Evolutionary conservation across 2,113 vertebrate species (phyloP).

Genomic region (Lucifuga dentata): DNA sequence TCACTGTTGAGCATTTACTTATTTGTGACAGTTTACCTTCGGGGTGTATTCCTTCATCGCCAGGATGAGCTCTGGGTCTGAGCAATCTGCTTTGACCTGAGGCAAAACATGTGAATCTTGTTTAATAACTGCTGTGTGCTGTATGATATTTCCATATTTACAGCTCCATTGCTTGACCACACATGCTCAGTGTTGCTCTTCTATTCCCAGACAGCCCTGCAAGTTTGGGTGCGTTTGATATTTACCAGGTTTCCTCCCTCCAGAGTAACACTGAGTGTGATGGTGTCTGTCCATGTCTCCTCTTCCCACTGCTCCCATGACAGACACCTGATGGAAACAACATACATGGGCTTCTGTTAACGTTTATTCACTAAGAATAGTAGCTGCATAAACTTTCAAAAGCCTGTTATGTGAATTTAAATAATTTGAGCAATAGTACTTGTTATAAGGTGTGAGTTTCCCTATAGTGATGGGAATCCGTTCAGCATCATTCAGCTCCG

Average conservation of each 20-base stretch:
- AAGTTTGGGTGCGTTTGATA: neutral
- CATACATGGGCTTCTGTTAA: too few species aligned
- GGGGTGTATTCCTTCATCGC: constrained; percentile 79
- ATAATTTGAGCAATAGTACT: constrained; percentile 27
- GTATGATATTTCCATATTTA: neutral
- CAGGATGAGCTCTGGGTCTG: constrained; percentile 55
- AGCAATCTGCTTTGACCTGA: constrained; percentile 55
- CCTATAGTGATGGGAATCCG: constrained; percentile 74
- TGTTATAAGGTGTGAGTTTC: constrained; percentile 82
- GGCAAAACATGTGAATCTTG: neutral
- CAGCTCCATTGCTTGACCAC: too few species aligned
- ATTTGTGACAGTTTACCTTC: constrained; percentile 64
- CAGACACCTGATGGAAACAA: constrained; percentile 71
- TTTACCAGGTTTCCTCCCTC: constrained; percentile 69
- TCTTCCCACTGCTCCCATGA: constrained; percentile 84
- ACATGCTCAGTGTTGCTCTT: too few species aligned
- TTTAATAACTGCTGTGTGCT: too few species aligned
- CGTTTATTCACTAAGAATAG: too few species aligned
- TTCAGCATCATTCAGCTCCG: constrained; percentile 71
- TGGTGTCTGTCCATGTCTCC: constrained; percentile 70
- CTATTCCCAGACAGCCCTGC: neutral
- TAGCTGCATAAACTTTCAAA: too few species aligned
- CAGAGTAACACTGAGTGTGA: constrained; percentile 69
- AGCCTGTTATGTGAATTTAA: too few species aligned
- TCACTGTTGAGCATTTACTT: too few species aligned